A percentile compares a stretch with the other conserved stretches of the same genome.
These are phyloP conservation scores for Nephrotoma guestfalica DNA, from an alignment of 2,888 invertebrate species.

Conservation along the genomic window DNA sequence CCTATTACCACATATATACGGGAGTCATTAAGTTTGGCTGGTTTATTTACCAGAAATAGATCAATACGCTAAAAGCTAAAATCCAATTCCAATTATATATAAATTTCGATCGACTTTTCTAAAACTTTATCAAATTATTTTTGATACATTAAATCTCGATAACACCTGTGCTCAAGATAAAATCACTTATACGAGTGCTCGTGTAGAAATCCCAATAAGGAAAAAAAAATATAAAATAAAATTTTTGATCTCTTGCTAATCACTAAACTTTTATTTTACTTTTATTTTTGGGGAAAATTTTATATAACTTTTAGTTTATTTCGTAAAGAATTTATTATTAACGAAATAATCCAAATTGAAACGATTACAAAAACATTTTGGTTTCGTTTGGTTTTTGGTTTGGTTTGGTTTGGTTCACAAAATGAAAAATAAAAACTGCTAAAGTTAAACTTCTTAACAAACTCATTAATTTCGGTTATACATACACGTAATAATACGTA, in stretches of 20 bases:
- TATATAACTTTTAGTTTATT: background rate
- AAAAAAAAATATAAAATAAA: background rate
- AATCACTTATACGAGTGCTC: background rate
- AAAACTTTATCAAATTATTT: background rate
- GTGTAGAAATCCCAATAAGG: background rate
- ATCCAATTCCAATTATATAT: too few relatives aligned
- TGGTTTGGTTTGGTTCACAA: background rate
- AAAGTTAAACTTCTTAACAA: background rate
- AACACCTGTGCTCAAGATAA: background rate
- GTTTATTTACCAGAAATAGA: too few relatives aligned
- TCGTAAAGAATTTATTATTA: background rate
- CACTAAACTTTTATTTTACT: background rate
- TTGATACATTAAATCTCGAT: background rate
- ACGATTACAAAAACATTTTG: background rate
- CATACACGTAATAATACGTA: background rate
- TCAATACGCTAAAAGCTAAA: too few relatives aligned
- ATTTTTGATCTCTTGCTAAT: background rate
- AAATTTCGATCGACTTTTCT: too few relatives aligned
- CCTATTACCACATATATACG: too few relatives aligned
- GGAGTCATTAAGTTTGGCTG: too few relatives aligned
- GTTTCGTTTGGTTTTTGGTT: background rate
- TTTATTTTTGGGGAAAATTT: background rate
- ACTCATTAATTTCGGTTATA: background rate
- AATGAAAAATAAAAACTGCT: background rate
- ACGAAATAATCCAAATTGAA: background rate